Percentiles rank a stretch among this genome's conserved stretches.
These are phyloP conservation scores for Drosophila orosa DNA, from an alignment of 1,140 invertebrate species.

Conservation along the genomic window DNA sequence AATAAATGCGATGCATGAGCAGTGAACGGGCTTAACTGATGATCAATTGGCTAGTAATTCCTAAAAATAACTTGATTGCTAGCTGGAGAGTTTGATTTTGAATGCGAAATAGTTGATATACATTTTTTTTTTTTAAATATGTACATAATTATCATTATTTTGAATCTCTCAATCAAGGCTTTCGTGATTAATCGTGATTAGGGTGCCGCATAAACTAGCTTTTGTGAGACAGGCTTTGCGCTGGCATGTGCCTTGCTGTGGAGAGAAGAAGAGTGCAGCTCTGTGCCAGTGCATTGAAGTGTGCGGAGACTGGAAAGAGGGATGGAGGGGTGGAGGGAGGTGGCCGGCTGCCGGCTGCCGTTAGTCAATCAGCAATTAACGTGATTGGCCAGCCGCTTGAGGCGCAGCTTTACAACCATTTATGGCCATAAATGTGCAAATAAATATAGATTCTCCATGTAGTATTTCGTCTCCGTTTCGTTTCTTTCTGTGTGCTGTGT, in stretches of 20 bases:
- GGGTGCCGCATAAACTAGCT: conserved; percentile 11
- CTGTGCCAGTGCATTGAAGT: neutral
- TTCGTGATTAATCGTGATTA: neutral
- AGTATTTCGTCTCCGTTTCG: conserved; percentile 27
- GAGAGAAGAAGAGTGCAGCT: neutral
- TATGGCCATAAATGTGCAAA: conserved; percentile 61
- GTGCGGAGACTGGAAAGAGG: conserved; percentile 6
- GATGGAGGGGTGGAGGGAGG: conserved; percentile 12
- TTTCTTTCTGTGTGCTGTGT: conserved; percentile 18
- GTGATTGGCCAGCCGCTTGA: conserved; percentile 43
- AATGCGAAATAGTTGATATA: neutral
- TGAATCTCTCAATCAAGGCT: neutral
- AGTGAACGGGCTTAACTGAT: neutral
- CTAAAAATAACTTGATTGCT: neutral
- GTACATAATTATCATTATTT: neutral
- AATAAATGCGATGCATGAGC: conserved; percentile 6
- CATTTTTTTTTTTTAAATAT: neutral
- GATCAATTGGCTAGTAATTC: neutral
- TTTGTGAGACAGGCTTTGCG: neutral
- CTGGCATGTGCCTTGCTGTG: neutral
- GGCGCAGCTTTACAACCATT: conserved; percentile 67
- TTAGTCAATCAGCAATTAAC: conserved; percentile 52
- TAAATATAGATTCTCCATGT: conserved; percentile 41
- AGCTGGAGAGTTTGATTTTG: neutral
- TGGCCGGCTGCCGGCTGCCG: conserved; percentile 17